Base-by-base conservation (phyloP, 2,888 invertebrate genomes). In the Prenolepis imparis region DNA sequence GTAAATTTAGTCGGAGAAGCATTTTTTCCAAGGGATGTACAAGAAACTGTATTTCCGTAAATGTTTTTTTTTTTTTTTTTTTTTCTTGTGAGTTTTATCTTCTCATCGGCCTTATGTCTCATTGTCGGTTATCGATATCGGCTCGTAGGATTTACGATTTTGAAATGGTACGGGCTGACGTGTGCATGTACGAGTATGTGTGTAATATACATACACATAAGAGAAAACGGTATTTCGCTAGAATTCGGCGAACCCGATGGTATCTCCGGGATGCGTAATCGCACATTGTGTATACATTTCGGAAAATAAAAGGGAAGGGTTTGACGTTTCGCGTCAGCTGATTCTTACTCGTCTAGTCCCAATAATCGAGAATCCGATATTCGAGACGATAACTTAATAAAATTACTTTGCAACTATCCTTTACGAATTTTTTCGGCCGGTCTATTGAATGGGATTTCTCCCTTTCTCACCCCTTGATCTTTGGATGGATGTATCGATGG, bases 91-190 rank as follows among this genome's bases (percentile, higher is more conserved):
- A 57, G 32, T 70, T 32, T 41, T 36, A 21, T 21, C 11, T 3
- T 68, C 32, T n/a, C 12, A 12, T 55, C 44, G 41, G 8, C 57
- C 57, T 8, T 66, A 36, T 32, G 55, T 61, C 52, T 68, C n/a
- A 67, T 59, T 70, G 41, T 78, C 32, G 57, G n/a, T 9, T 59
- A 57, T 70, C 78, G 59, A 78, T 78, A 59, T 78, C 59, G 44
- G 59, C 59, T 78, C 78, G 78, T 78, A 78, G 57, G 78, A 78
- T 78, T 78, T 78, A 72, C 59, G 21, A 24, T 41, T 59, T 44
- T 9, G 36, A n/a, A 68, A 78, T 78, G 21, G 68, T 36, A 78
- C 59, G 72, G 72, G 57, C 59, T 72, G 59, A 78, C 70, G 32
- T 44, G 18, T 18, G n/a, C 55, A 78, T 78, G 32, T 44, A n/a